Evolutionary conservation across 2,113 vertebrate genomes (phyloP), one percentile per base, ranked within the genome.

Genomic region (Vicugna pacos): DNA sequence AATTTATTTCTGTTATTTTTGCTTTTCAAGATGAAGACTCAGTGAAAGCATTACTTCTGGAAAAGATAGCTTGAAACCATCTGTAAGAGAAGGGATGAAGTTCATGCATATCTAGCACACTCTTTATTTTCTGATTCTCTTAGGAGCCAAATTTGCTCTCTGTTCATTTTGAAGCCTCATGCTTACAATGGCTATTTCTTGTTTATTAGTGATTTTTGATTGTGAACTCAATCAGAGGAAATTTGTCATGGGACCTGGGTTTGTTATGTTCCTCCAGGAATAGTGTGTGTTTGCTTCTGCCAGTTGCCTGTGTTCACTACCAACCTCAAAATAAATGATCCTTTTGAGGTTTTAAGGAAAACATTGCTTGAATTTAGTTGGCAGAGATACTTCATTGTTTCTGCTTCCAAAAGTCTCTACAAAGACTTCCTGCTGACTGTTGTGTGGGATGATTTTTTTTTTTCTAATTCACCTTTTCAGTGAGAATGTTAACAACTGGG

Each of bases 111-210:
- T 46, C 35, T 7, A n/a, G 12, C 13, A 46, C 16, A 19, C 2
- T n/a, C 38, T 69, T 89, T 92, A 35, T 88, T 89, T 89, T 96
- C 89, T 38, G 42, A 83, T 69, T 87, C 35, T 89, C 15, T 72
- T 48, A 79, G n/a, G 20, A 52, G 8, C 7, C 69, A 92, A 8
- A 35, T 80, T 89, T 91, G 4, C 22, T 85, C 11, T 54, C 16
- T 65, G 3, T 72, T 67, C 48, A 60, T 82, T 91, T n/a, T 65
- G 17, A 48, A 32, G 20, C 46, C n/a, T 90, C 48, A 77, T 70
- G 42, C 54, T 82, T 86, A 83, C 19, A 28, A 64, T 54, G 60
- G 35, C 12, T 5, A 60, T 85, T 80, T 80, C 52, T 84, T 67
- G 14, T 14, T 90, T 75, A 62, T 86, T 80, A 52, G 20, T 70